Base-by-base conservation (phyloP, 35 echinoderm and acorn worm species). In the Heliocidaris erythrogramma region DNA sequence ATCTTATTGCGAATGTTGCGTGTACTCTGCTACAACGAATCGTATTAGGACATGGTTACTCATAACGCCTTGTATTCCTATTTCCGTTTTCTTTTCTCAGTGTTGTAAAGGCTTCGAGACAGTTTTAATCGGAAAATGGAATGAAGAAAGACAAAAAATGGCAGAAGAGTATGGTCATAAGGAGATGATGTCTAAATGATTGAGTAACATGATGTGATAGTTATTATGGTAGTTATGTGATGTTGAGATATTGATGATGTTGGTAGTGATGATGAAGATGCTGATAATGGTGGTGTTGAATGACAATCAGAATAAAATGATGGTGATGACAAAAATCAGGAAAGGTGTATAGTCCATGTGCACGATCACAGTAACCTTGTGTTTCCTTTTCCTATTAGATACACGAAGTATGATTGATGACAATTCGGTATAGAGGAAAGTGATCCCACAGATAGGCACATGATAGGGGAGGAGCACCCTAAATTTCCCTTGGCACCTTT, bases 1-100 rank as follows among this genome's bases (percentile, higher is more conserved):
- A 78, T 78, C 65, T n/a, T 78, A 78, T 78, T 21, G 65, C 65
- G 65, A 78, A 78, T 78, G 65, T 78, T 78, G 65, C 65, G 65
- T 78, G 65, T n/a, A n/a, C 65, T 78, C 65, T 78, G 65, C 65
- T 78, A 78, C 21, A 78, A 78, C 27, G 65, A 78, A 78, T 78
- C 65, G 65, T 78, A 78, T 78, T 78, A 78, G 27, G 65, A 78
- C 65, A 18, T 78, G 65, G 18, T 18, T 27, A 78, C 65, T 78
- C 65, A 7, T 4, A n/a, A 27, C 65, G 65, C n/a, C 65, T n/a
- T 78, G 65, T 78, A 27, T 78, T 78, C 65, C 65, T 78, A 78
- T 78, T 78, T 78, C 65, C 52, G 7, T 21, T 78, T 24, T 78
- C 27, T 24, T 42, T 78, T 21, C 27, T 7, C 65, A 78, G 7